phyloP scores from a whole-genome alignment of 2,888 invertebrate species.

The Dicroscelio sp. region DNA sequence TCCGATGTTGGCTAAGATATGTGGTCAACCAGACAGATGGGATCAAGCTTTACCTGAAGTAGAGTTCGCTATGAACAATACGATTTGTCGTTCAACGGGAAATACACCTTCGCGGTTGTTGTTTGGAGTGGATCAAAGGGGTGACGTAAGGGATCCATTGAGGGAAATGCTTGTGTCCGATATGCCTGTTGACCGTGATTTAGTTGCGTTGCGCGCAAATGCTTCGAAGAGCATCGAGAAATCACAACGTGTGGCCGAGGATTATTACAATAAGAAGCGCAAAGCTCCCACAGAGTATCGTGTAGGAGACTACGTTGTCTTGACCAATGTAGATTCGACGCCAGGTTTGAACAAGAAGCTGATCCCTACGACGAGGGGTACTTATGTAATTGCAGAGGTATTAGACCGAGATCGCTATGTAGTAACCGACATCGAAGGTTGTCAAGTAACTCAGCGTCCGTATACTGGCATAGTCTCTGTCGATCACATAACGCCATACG shows the following conservation, averaged over 20 bases:
- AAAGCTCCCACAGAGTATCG: background rate
- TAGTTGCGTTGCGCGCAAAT: background rate
- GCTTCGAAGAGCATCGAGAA: background rate
- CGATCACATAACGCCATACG: background rate
- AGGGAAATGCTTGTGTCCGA: background rate
- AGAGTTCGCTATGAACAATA: conserved; percentile 23
- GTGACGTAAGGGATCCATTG: background rate
- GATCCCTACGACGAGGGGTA: background rate
- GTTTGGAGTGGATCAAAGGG: conserved; percentile 6
- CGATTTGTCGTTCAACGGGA: background rate
- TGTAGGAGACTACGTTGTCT: background rate
- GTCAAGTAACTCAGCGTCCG: conserved; percentile 4
- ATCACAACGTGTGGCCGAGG: background rate
- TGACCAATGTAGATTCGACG: conserved; percentile 15
- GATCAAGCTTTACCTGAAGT: background rate
- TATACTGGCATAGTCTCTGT: background rate
- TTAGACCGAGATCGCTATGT: background rate
- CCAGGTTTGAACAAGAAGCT: conserved; percentile 6
- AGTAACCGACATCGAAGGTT: background rate
- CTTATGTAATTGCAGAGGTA: background rate
- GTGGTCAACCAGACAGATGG: background rate
- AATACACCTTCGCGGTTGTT: background rate
- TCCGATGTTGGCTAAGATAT: conserved; percentile 29
- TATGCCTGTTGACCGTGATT: background rate
- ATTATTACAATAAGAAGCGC: background rate